phyloP scores from a whole-genome alignment of 1,140 invertebrate species.

The Lasioglossum baleicum region DNA sequence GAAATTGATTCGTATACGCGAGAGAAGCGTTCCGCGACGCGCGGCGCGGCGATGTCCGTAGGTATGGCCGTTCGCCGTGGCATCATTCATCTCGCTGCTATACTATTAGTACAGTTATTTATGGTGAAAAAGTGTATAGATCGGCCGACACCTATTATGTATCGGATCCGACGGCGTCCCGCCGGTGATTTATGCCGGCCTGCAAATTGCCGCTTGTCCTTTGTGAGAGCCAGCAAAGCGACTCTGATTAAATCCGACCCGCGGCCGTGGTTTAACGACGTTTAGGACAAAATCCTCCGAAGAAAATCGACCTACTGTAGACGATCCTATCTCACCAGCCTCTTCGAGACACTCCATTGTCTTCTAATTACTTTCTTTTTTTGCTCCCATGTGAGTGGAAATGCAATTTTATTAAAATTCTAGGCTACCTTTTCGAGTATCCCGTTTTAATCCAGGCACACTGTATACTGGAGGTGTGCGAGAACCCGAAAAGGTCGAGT shows the following conservation, averaged over 20 bases:
- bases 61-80: constrained; percentile 14
- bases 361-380: too few species aligned
- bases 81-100: constrained; percentile 59
- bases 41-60: constrained; percentile 27
- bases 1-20: constrained; percentile 65
- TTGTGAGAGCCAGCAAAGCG: constrained; percentile 59
- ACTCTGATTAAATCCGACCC: constrained; percentile 61
- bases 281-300: constrained; percentile 41
- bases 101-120: constrained; percentile 69
- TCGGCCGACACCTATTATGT: constrained; percentile 61
- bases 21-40: constrained; percentile 35
- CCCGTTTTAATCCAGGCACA: too few species aligned
- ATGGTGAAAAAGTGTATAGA: constrained; percentile 61
- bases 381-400: too few species aligned
- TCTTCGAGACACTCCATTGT: too few species aligned
- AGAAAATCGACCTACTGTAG: too few species aligned
- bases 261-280: constrained; percentile 49
- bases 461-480: too few species aligned
- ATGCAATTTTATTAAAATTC: too few species aligned
- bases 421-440: too few species aligned
- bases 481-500: too few species aligned
- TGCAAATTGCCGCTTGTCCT: constrained; percentile 68
- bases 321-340: too few species aligned
- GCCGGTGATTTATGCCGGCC: constrained; percentile 59
- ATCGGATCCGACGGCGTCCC: constrained; percentile 52